Evolutionary conservation across 2,113 vertebrate genomes (phyloP), one percentile per base, ranked within the genome.

Genomic region (Muntiacus reevesi): DNA sequence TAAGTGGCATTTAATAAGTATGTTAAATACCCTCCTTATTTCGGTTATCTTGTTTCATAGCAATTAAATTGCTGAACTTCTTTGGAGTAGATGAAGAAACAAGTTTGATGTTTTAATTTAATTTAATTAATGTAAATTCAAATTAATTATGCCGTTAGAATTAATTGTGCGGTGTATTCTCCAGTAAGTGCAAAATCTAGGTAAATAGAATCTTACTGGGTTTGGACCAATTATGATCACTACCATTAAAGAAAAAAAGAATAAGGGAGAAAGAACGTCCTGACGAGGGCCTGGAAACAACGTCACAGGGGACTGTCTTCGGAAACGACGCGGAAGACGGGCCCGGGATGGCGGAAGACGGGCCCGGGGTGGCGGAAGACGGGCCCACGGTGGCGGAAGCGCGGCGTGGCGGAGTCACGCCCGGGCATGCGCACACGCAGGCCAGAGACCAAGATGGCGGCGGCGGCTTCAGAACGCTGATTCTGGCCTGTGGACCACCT

Each of bases 1-100:
- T 99, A 99, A 99, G 99, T 99, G 98, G 98, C 98, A 95, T 98
- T 99, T 99, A 99, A 99, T 99, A 99, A 98, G 99, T 98, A 98
- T 91, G 98, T 98, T 99, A 99, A 99, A 98, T 98, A 99, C 98
- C 98, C 97, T 95, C 21, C 98, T 98, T 95, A 98, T 96, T 92
- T 98, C 30, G 90, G 98, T 99, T 99, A 99, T 99, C 99, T 98
- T 98, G 97, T 99, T 98, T 98, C 96, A 97, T 45, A 81, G 98
- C 99, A 99, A 99, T 99, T 99, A 99, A 98, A 98, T 97, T 98
- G 98, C 96, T 10, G 36, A 98, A 98, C 97, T 99, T 98, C 98
- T 98, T 98, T 94, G 91, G 98, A 98, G 98, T 98, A 97, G 98
- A 99, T 98, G 98, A 98, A 99, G 98, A 98, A 98, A 98, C 97